These are phyloP conservation scores for Oreocharis arfaki DNA, from an alignment of 2,113 vertebrate genomes.

Conservation along the genomic window DNA sequence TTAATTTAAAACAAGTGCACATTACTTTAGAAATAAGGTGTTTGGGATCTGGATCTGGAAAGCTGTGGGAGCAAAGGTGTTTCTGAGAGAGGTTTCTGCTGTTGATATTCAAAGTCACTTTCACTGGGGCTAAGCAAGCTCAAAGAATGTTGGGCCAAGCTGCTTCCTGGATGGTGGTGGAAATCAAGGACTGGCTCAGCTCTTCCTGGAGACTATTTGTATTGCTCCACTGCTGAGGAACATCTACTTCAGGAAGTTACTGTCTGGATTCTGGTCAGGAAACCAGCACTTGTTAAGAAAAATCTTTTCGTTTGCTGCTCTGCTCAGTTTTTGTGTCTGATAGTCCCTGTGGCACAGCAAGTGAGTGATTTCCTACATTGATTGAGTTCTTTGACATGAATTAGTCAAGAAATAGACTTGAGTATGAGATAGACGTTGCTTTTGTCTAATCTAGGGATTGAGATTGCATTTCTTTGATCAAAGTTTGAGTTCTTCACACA, in stretches of 20 bases:
- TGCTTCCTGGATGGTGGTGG: not conserved
- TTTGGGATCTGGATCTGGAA: not conserved
- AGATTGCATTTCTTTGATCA: not conserved
- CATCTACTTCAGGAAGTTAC: not conserved
- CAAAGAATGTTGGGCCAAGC: not conserved
- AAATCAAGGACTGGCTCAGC: not conserved
- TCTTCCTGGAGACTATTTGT: not conserved
- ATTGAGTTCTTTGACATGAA: not conserved
- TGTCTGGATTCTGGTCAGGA: not conserved
- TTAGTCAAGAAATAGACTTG: not conserved
- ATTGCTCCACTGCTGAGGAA: not conserved
- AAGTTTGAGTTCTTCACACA: not conserved
- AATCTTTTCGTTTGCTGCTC: not conserved
- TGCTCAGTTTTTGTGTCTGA: not conserved
- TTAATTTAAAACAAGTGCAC: not conserved
- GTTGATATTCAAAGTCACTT: not conserved
- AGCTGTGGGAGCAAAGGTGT: not conserved
- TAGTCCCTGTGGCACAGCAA: not conserved
- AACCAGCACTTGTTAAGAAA: not conserved
- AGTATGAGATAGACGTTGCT: not conserved
- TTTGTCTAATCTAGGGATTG: not conserved
- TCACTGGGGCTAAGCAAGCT: not conserved
- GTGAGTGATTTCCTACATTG: not conserved
- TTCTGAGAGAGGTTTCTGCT: not conserved
- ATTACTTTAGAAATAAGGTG: not conserved